Evolutionary conservation across 2,888 invertebrate genomes (phyloP), one percentile per base, ranked within the genome.

Genomic region (Xiphydria camelus): DNA sequence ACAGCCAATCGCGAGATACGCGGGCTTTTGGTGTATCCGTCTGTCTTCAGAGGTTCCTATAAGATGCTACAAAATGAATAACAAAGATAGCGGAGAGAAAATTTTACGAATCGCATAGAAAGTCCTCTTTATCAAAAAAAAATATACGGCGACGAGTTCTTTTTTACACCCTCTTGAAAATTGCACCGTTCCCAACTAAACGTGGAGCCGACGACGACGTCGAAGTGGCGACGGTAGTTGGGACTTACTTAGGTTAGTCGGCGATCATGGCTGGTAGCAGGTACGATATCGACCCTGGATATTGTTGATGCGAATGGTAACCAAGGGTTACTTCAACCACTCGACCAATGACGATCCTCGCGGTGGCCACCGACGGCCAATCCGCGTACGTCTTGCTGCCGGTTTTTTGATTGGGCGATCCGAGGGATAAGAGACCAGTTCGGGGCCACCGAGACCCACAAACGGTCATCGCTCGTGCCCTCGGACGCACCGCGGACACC

Each of bases 231-330:
- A 7, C 7, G 26, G 10, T 10, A 14, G 29, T 29, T 14, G 29
- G 29, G n/a, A n/a, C n/a, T n/a, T n/a, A n/a, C n/a, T n/a, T n/a
- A n/a, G n/a, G n/a, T n/a, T n/a, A n/a, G 23, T 23, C 23, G 23
- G 41, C 29, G 38, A 17, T n/a, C n/a, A 37, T 12, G 41, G 47
- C 41, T 38, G 56, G 57, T 49, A 51, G 29, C n/a, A n/a, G 38
- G 40, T 18, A 42, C 59, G 63, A 62, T 72, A 72, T 72, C 70
- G 72, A 73, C 66, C 70, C 53, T 57, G 56, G 53, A 58, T 60
- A 64, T 72, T 75, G 75, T 75, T 75, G 73, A 68, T 72, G 61
- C 67, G 61, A 69, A 71, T 62, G 69, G 75, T 75, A 71, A 72
- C 73, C 72, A 64, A 45, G 68, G 70, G 68, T 66, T 60, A 74